Percentiles rank a stretch among this genome's conserved stretches.
phyloP scores from a whole-genome alignment of 2,888 invertebrate genomes.

The Cacoxenus indagator region DNA sequence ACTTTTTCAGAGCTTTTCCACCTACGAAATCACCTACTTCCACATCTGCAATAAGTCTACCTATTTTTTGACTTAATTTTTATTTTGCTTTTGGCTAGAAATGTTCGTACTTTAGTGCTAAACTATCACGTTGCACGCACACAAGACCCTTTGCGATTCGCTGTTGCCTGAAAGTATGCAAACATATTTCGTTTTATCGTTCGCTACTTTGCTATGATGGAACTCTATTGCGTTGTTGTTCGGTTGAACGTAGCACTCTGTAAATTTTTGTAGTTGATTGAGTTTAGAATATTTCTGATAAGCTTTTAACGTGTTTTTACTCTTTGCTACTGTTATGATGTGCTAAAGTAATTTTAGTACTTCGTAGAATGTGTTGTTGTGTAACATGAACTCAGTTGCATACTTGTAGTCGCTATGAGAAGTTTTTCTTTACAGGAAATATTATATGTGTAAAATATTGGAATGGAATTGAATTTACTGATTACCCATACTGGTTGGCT shows the following conservation, averaged over 20 bases:
- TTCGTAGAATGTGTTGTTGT: too few species aligned
- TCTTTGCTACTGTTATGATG: background rate
- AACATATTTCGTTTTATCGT: background rate
- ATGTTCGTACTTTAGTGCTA: conserved; percentile 3
- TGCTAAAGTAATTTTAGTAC: background rate
- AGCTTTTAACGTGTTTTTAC: background rate
- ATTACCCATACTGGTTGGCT: too few species aligned
- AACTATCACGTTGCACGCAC: background rate
- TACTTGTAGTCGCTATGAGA: too few species aligned
- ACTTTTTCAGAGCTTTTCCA: background rate
- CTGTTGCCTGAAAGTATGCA: conserved; percentile 4
- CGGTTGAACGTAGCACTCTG: background rate
- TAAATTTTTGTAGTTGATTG: background rate
- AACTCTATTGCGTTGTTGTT: background rate
- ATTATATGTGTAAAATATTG: too few species aligned
- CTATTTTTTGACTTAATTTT: background rate
- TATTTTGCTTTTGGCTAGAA: conserved; percentile 2
- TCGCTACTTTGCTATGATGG: background rate
- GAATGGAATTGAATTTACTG: too few species aligned
- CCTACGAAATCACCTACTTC: background rate
- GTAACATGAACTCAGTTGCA: too few species aligned
- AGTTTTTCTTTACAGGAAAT: too few species aligned
- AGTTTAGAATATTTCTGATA: conserved; percentile 8
- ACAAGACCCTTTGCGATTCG: background rate
- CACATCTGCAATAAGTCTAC: background rate